Base-by-base conservation (phyloP, 1,140 invertebrate species). In the Heliconius eleuchia region DNA sequence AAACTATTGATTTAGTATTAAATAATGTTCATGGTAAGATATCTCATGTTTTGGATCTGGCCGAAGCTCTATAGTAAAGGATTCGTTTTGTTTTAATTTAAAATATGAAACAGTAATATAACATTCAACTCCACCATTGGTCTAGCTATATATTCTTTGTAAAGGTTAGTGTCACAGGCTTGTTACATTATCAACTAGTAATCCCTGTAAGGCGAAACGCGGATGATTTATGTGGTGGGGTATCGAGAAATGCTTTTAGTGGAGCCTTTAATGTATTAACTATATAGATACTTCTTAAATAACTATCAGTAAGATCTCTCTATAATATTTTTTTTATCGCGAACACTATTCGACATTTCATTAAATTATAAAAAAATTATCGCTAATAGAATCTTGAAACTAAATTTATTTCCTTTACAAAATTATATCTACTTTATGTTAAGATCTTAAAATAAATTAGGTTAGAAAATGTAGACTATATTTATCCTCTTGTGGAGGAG, bases 221-320 rank as follows among this genome's bases (percentile, higher is more conserved):
- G 73, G 73, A 74, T 74, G 73, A 74, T 74, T 50, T 23, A 74
- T 74, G 73, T 39, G 27, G 3, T 13, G 13, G 19, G 46, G 27
- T 52, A 74, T 52, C 73, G 27, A 57, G 50, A 55, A 74, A 74
- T 74, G 73, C 73, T 74, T 74, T 74, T 74, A 74, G 73, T 18
- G 7, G n/a, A 13, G 42, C 11, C 60, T 66, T 30, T 27, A 23
- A 9, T 7, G 55, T 30, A 30, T 66, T 30, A 66, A 8, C 7
- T 66, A 66, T 4, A 66, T 27, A 23, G 7, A 19, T 57, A 57
- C 11, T 52, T 52, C 18, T 52, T 19, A 37, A 6, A 19, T 18
- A 19, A 52, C 19, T 52, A 5, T 19, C 18, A 19, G 5, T 52
- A 19, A 19, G 18, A 19, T 52, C 18, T 52, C 18, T 52, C 50